Percentiles rank a stretch among this genome's conserved stretches.
These are phyloP conservation scores for Brachionus rotundiformis DNA, from an alignment of 1,140 invertebrate genomes.

Conservation along the genomic window DNA sequence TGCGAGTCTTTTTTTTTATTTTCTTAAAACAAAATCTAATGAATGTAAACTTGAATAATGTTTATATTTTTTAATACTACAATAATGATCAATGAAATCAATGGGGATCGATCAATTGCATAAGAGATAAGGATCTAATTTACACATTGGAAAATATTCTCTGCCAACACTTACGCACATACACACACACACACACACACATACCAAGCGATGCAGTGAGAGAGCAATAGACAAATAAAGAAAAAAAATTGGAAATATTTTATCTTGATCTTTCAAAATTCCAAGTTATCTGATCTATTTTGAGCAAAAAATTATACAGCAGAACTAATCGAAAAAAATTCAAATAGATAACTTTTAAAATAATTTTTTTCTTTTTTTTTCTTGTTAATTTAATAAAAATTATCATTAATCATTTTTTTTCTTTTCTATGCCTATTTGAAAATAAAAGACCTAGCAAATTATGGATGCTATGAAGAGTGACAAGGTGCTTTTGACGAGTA, in stretches of 20 bases:
- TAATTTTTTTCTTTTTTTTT: background rate
- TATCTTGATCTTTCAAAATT: slow-evolving; percentile 14
- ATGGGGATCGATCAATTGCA: slow-evolving; percentile 32
- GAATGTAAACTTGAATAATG: background rate
- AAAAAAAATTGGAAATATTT: background rate
- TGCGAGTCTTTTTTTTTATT: background rate
- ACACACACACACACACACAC: too few species aligned
- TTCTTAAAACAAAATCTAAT: background rate
- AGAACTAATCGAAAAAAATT: slow-evolving; percentile 42
- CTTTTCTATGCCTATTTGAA: background rate
- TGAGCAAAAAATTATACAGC: slow-evolving; percentile 14
- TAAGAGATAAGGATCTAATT: slow-evolving; percentile 41
- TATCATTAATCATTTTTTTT: slow-evolving; percentile 36
- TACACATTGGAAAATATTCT: slow-evolving; percentile 26
- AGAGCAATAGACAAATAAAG: background rate
- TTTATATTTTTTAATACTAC: slow-evolving; percentile 1
- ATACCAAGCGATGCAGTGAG: background rate
- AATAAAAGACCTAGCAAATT: background rate
- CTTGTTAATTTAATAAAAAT: background rate
- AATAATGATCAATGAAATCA: slow-evolving; percentile 21
- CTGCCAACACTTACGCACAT: too few species aligned
- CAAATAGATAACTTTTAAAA: background rate
- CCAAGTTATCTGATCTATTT: slow-evolving; percentile 37
- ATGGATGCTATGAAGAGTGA: slow-evolving; percentile 10
- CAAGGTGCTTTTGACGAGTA: slow-evolving; percentile 20